Evolutionary conservation across 2,888 invertebrate genomes (phyloP).

Genomic region (Eupelmus urozonus): DNA sequence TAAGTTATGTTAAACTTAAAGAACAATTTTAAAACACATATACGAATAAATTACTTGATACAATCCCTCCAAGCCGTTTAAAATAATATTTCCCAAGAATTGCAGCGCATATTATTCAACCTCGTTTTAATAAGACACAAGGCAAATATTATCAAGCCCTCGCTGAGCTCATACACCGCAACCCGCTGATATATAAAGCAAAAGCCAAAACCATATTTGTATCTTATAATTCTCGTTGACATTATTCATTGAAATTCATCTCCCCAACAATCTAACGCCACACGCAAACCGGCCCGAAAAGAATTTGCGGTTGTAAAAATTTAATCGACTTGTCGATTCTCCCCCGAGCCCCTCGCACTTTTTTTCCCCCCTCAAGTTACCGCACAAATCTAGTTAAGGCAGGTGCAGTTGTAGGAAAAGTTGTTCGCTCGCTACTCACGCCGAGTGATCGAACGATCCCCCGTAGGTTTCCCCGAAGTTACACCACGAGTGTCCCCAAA

Average conservation of each 20-base stretch:
- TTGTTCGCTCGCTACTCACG: too few species aligned
- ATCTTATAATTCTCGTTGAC: too few species aligned
- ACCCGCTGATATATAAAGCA: too few species aligned
- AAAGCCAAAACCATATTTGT: too few species aligned
- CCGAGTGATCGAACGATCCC: constrained; percentile 21
- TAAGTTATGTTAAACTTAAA: too few species aligned
- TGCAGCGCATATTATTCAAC: neutral
- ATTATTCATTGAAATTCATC: too few species aligned
- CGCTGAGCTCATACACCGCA: too few species aligned
- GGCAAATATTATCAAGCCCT: constrained; percentile 17
- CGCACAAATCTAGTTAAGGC: constrained; percentile 18
- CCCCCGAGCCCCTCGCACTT: neutral
- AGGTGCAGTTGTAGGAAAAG: neutral
- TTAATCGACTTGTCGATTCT: constrained; percentile 1
- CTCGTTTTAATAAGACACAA: neutral
- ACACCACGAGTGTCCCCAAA: neutral
- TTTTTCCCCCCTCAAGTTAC: neutral
- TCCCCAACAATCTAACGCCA: too few species aligned
- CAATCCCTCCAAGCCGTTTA: neutral
- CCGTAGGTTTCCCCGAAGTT: constrained; percentile 6
- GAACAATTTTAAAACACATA: too few species aligned
- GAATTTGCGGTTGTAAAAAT: too few species aligned
- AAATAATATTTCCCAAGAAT: neutral
- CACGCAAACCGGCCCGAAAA: too few species aligned
- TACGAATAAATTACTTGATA: too few species aligned